Evolutionary conservation across 2,888 invertebrate genomes (phyloP), one percentile per base, ranked within the genome.

Genomic region (Thysanoteuthis rhombus): DNA sequence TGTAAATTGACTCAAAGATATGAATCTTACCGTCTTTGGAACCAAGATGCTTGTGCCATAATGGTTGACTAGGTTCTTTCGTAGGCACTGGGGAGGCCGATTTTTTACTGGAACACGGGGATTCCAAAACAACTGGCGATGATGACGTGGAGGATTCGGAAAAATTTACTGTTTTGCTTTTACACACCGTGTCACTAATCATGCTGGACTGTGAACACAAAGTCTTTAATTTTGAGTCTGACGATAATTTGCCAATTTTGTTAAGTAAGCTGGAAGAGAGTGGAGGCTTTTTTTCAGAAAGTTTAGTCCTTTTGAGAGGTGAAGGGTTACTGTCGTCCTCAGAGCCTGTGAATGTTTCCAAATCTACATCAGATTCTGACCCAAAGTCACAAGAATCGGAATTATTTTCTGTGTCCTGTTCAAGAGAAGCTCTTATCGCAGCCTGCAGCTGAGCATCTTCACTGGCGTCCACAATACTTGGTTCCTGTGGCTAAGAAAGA

Each of bases 391-490:
- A 94, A 58, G 94, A 93, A 19, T 94, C 93, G 28, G 93, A 93
- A 8, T 92, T 45, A n/a, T 40, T 93, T 38, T 92, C 25, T 36
- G n/a, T 75, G 89, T 94, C 39, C 93, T n/a, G 94, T 95, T 92
- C 94, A 16, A 97, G 95, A 1, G 97, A 97, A 8, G 97, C 97
- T 94, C 96, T 95, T 91, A 97, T 97, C 36, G 97, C 97, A 91
- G 97, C 97, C 95, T 97, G 96, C 40, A 97, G 94, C 94, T 97
- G 97, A 93, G 96, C 96, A 93, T 97, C 97, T 95, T 97, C 97
- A 94, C 97, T 97, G 5, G 97, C 97, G 95, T 97, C 97, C 3
- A 97, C 95, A 16, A 97, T 96, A 94, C 96, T 97, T 36, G 95
- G 95, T 94, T 95, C 95, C 95, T 95, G 22, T 75, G 93, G 93